Percentiles rank a stretch among this genome's conserved stretches.
These are phyloP conservation scores for Drymonia ruficornis DNA, from an alignment of 2,888 invertebrate genomes.

Conservation along the genomic window DNA sequence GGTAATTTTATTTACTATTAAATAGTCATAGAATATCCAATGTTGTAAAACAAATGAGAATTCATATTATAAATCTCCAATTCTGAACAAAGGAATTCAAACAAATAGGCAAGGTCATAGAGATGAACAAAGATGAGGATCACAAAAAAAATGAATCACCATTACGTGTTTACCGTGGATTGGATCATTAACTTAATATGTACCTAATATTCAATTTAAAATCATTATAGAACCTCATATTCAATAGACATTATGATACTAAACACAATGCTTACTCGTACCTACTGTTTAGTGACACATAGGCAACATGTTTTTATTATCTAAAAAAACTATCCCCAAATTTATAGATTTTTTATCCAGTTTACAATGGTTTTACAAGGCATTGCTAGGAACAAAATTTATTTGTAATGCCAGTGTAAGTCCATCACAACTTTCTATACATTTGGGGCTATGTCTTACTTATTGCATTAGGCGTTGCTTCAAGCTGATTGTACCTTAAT, in stretches of 20 bases:
- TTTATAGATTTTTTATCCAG: too few relatives aligned
- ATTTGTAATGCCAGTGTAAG: too few relatives aligned
- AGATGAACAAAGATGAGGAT: slow-evolving; percentile 27
- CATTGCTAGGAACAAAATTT: too few relatives aligned
- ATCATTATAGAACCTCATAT: too few relatives aligned
- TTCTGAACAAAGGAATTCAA: slow-evolving; percentile 23
- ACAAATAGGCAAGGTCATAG: slow-evolving; percentile 36
- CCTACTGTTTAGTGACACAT: slow-evolving; percentile 15
- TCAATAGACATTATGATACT: slow-evolving; percentile 21
- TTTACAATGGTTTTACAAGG: too few relatives aligned
- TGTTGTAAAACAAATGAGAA: slow-evolving; percentile 43
- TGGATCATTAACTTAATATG: too few relatives aligned
- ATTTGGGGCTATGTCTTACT: too few relatives aligned
- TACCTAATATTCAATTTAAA: too few relatives aligned
- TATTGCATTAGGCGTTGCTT: slow-evolving; percentile 36
- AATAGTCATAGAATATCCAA: slow-evolving; percentile 37
- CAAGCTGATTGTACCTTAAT: slow-evolving; percentile 33
- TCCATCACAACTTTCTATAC: too few relatives aligned
- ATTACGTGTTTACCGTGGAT: too few relatives aligned
- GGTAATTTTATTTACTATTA: slow-evolving; percentile 37
- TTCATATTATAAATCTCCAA: slow-evolving; percentile 38
- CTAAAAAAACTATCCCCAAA: slow-evolving; percentile 6
- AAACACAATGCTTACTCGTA: slow-evolving; percentile 15
- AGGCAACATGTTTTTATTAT: slow-evolving; percentile 20
- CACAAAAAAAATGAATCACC: slow-evolving; percentile 23